Conservation (phyloP, 2,888 invertebrate genomes). For the Ophioninae sp. region DNA sequence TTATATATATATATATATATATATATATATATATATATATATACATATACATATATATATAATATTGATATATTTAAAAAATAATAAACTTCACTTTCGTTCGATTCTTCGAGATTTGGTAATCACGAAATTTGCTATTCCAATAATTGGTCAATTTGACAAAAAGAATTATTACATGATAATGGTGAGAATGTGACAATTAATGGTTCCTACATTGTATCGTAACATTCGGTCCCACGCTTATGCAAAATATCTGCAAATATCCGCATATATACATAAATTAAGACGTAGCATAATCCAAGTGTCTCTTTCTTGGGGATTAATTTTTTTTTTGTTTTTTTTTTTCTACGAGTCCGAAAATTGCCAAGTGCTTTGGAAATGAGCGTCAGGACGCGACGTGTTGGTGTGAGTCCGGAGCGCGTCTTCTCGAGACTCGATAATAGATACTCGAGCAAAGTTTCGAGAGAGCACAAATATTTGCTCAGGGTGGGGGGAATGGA, state of each 20-base stretch:
- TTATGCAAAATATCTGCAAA: background rate
- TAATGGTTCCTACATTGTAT: background rate
- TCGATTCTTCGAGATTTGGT: background rate
- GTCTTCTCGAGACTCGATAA: conserved; percentile 48
- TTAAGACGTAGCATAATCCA: background rate
- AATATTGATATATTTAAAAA: background rate
- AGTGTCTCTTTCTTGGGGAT: background rate
- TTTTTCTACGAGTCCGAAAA: background rate
- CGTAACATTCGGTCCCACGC: background rate
- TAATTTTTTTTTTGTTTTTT: background rate
- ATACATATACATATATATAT: background rate
- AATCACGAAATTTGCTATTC: background rate
- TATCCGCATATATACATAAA: background rate
- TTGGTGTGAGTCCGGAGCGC: background rate
- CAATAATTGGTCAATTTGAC: background rate
- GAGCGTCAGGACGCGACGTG: background rate
- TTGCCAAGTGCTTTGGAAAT: background rate
- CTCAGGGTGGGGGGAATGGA: background rate
- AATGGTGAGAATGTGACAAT: background rate
- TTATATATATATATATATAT: too few species aligned
- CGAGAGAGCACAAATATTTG: conserved; percentile 51
- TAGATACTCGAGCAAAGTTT: conserved; percentile 52
- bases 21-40: too few species aligned
- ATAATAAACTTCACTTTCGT: background rate
- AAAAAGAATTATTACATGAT: background rate